Percentiles rank a stretch among this genome's conserved stretches.
These are phyloP conservation scores for Caenorhabditis briggsae DNA, from an alignment of 1,140 invertebrate genomes.

Conservation along the genomic window DNA sequence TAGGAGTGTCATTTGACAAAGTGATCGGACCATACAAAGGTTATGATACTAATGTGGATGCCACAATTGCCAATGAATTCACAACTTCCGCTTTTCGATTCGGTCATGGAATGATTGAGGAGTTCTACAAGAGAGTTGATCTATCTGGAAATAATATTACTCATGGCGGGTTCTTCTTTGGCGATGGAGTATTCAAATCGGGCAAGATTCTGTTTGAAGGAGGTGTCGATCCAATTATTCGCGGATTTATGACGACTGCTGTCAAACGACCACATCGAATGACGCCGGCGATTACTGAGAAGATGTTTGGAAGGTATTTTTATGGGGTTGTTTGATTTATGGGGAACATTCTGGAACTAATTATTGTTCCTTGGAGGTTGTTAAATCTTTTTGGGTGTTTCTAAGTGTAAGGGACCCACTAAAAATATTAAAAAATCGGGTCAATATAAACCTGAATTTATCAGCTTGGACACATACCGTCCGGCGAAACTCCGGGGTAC, in stretches of 20 bases:
- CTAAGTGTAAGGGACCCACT: no score
- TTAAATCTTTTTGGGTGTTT: no score
- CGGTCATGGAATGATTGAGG: slow-evolving; percentile 81
- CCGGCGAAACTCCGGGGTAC: no score
- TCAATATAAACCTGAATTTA: no score
- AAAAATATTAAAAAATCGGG: no score
- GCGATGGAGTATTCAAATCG: slow-evolving; percentile 77
- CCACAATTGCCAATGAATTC: slow-evolving; percentile 83
- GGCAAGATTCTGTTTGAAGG: slow-evolving; percentile 77
- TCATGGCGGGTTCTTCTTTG: slow-evolving; percentile 76
- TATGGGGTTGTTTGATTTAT: not conserved
- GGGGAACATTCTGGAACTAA: not conserved
- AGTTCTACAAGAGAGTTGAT: slow-evolving; percentile 67
- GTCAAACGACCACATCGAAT: slow-evolving; percentile 83
- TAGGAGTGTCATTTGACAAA: slow-evolving; percentile 70
- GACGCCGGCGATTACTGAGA: slow-evolving; percentile 77
- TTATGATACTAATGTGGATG: slow-evolving; percentile 81
- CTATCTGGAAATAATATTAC: slow-evolving; percentile 64
- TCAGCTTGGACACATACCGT: no score
- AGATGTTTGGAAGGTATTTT: slow-evolving; percentile 77
- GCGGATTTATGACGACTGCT: slow-evolving; percentile 88
- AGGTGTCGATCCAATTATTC: slow-evolving; percentile 81
- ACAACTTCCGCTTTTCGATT: slow-evolving; percentile 83
- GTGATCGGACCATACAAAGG: slow-evolving; percentile 80
- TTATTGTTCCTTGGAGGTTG: not conserved